A percentile compares a stretch with the other conserved stretches of the same genome.
These are phyloP conservation scores for Sipha maydis DNA, from an alignment of 2,888 invertebrate species.

Conservation along the genomic window DNA sequence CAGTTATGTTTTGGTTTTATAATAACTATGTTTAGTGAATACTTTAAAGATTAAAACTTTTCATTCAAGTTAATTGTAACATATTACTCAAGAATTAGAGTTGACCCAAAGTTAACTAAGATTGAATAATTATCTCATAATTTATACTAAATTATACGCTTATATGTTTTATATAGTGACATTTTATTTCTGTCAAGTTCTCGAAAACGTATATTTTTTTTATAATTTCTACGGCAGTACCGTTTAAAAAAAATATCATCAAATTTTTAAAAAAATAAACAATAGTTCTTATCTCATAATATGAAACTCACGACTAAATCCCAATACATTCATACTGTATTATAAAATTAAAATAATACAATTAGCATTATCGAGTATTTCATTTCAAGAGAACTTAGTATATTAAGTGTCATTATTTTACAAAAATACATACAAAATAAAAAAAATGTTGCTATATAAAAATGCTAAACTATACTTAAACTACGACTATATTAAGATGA, in stretches of 20 bases:
- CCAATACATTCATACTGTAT: too few relatives aligned
- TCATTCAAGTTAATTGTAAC: constrained; percentile 23
- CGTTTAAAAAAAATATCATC: background rate
- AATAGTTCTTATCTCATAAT: too few relatives aligned
- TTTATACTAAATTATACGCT: constrained; percentile 1
- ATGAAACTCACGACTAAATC: too few relatives aligned
- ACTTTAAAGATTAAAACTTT: constrained; percentile 35
- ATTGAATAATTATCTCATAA: constrained; percentile 24
- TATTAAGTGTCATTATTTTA: too few relatives aligned
- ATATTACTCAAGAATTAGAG: background rate
- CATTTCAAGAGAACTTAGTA: too few relatives aligned
- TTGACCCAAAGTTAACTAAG: background rate
- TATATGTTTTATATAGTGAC: background rate
- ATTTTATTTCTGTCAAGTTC: background rate
- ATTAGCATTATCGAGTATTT: too few relatives aligned
- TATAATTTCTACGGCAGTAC: too few relatives aligned
- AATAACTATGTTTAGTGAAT: background rate
- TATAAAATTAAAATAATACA: too few relatives aligned
- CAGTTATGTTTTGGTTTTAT: constrained; percentile 1
- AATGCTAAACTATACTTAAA: background rate
- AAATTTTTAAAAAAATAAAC: too few relatives aligned
- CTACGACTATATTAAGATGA: background rate
- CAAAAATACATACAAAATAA: background rate
- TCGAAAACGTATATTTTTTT: background rate
- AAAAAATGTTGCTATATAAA: background rate